Conservation (phyloP, 2,888 invertebrate genomes). For the Agonopterix alstromeriana region DNA sequence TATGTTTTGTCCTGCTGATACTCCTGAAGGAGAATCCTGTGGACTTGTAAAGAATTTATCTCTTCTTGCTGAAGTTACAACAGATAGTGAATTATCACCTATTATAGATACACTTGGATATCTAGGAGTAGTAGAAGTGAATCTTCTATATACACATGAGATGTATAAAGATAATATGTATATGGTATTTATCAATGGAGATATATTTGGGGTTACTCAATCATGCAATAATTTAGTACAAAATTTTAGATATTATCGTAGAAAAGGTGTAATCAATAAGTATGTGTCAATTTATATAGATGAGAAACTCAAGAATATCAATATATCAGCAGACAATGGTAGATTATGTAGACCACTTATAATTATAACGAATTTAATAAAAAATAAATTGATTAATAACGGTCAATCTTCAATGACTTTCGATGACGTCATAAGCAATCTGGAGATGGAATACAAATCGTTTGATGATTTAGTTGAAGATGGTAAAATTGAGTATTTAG, state of each 20-base stretch:
- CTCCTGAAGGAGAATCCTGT: constrained; percentile 99
- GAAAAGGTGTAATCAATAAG: constrained; percentile 89
- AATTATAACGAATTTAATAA: constrained; percentile 93
- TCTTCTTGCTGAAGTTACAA: constrained; percentile 99
- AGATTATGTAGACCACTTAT: constrained; percentile 97
- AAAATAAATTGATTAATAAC: too few relatives aligned
- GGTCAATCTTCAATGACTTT: too few relatives aligned
- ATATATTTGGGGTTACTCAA: constrained; percentile 91
- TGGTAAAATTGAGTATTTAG: constrained; percentile 96
- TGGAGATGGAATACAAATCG: constrained; percentile 84
- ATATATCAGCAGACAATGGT: constrained; percentile 97
- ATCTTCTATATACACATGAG: constrained; percentile 89
- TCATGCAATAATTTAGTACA: constrained; percentile 86
- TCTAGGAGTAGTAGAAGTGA: constrained; percentile 94
- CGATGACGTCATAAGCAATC: constrained; percentile 86
- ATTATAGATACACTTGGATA: constrained; percentile 90
- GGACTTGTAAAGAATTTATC: constrained; percentile 99
- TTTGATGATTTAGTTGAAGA: constrained; percentile 96
- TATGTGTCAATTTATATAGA: constrained; percentile 96
- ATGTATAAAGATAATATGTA: constrained; percentile 87
- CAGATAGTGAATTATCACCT: constrained; percentile 93
- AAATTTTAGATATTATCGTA: constrained; percentile 88
- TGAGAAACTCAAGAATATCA: constrained; percentile 89
- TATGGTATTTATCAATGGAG: constrained; percentile 94
- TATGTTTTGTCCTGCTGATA: constrained; percentile 95